Conservation (phyloP, 1,140 invertebrate genomes). For the Cherax destructor region DNA sequence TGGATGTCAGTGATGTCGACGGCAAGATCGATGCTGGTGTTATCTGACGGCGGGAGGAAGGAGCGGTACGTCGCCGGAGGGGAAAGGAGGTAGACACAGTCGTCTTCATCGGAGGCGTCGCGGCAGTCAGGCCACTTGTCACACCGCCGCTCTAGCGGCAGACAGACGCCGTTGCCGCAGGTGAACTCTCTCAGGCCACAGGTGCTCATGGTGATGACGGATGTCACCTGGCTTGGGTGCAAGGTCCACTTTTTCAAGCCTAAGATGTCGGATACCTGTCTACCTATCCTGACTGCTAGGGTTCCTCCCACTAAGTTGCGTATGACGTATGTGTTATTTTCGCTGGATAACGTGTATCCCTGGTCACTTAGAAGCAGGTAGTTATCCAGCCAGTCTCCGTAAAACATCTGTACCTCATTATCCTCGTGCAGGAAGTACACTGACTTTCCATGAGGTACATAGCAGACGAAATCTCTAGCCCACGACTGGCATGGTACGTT, state of each 20-base stretch:
- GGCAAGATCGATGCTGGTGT: conserved; percentile 20
- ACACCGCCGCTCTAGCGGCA: conserved; percentile 32
- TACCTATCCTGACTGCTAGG: not conserved
- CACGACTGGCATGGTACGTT: conserved; percentile 35
- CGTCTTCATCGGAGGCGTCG: conserved; percentile 47
- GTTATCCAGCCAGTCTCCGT: conserved; percentile 29
- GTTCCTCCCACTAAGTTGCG: conserved; percentile 26
- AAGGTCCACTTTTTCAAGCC: conserved; percentile 12
- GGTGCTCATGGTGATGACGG: conserved; percentile 34
- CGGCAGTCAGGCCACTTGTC: conserved; percentile 50
- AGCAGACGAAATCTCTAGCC: conserved; percentile 57
- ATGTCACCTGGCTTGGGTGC: not conserved
- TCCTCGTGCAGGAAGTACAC: conserved; percentile 25
- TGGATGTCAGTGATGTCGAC: conserved; percentile 43
- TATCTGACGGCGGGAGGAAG: conserved; percentile 38
- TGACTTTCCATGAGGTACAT: not conserved
- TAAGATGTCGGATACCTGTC: conserved; percentile 25
- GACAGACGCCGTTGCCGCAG: conserved; percentile 45
- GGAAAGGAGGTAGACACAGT: conserved; percentile 34
- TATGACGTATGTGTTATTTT: conserved; percentile 23
- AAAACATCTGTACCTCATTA: conserved; percentile 33
- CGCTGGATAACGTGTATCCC: conserved; percentile 23
- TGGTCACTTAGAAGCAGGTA: conserved; percentile 46
- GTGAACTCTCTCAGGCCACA: conserved; percentile 31
- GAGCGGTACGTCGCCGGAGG: conserved; percentile 40